Evolutionary conservation across 2,888 invertebrate species (phyloP), one percentile per base, ranked within the genome.

Genomic region (Trilocha varians): DNA sequence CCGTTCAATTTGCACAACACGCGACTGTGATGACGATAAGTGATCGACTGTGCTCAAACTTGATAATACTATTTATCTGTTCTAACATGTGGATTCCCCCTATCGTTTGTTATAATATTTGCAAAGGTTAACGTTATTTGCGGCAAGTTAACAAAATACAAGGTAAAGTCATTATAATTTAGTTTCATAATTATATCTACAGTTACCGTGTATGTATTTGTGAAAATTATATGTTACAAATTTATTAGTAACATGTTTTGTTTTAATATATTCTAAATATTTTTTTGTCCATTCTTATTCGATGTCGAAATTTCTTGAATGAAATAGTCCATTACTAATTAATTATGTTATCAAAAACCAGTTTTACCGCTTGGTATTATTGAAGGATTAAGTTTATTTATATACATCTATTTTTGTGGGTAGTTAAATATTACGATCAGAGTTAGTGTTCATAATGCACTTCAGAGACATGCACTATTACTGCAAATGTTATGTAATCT

Each of bases 131-230:
- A 65, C 66, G 61, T 69, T 67, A 68, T 58, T 66, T 59, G 65
- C 25, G 25, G 25, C 25, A 25, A 25, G 25, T 70, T 70, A 68
- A 60, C 66, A 70, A 64, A 62, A 56, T 65, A 70, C 78, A 80
- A 84, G 83, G 83, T 83, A 83, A 82, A 77, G 55, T 75, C 65
- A 77, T 79, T 78, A 76, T 74, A 62, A 66, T 69, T 71, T 70
- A 67, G 66, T 71, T 63, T 25, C 25, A 25, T 25, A 25, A 25
- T 25, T 5, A n/a, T n/a, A n/a, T n/a, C n/a, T n/a, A n/a, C n/a
- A n/a, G n/a, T n/a, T n/a, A n/a, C n/a, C n/a, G n/a, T n/a, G n/a
- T n/a, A n/a, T n/a, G n/a, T n/a, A n/a, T n/a, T n/a, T n/a, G n/a
- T n/a, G n/a, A n/a, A n/a, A n/a, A n/a, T n/a, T n/a, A n/a, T n/a